These are phyloP conservation scores for Balaeniceps rex DNA, from an alignment of 2,113 vertebrate species.

Conservation along the genomic window DNA sequence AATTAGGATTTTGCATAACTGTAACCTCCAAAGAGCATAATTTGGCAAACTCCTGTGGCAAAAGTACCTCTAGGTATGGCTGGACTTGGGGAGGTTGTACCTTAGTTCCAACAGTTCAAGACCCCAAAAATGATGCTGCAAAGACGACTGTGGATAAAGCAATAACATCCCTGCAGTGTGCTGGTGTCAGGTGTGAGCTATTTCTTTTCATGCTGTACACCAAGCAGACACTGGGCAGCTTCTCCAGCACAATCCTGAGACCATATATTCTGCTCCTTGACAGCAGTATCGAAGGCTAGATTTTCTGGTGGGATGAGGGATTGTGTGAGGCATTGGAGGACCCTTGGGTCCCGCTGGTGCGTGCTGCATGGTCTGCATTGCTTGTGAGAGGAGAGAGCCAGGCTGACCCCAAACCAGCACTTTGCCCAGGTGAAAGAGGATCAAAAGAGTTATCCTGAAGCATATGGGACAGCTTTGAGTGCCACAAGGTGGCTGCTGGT, in stretches of 20 bases:
- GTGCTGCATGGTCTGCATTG: background rate
- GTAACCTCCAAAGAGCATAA: background rate
- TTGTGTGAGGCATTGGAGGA: too few species aligned
- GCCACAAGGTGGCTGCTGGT: background rate
- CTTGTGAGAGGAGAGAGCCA: background rate
- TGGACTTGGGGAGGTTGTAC: background rate
- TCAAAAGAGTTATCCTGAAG: background rate
- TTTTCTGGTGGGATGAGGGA: background rate
- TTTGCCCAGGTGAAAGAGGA: background rate
- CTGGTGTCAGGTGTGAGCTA: background rate
- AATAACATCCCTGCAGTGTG: fast-evolving
- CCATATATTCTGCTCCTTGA: background rate
- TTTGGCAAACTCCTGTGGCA: background rate
- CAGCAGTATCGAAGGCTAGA: background rate
- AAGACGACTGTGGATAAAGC: background rate
- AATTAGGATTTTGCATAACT: background rate
- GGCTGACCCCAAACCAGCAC: background rate
- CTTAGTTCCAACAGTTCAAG: background rate
- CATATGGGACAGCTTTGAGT: background rate
- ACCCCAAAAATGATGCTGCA: background rate
- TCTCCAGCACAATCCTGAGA: background rate
- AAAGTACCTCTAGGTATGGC: background rate
- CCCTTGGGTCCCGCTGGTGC: background rate
- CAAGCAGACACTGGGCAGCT: background rate
- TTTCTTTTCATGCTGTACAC: background rate